Evolutionary conservation across 2,797 vertebrate species (phyloP).

Genomic region (Chanos chanos): DNA sequence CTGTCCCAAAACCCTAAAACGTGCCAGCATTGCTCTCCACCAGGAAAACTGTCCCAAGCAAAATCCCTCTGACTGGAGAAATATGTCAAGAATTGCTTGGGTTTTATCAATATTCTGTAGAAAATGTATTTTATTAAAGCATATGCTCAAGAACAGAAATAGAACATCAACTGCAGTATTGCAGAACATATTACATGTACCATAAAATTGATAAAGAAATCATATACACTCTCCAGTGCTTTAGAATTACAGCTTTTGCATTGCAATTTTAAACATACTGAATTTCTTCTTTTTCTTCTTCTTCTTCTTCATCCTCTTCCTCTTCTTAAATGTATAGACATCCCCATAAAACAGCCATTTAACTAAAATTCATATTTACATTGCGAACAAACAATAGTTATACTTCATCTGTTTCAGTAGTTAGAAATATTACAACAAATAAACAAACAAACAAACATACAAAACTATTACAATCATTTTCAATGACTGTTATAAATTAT

Average conservation of each 20-base stretch:
- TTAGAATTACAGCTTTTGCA: conserved; percentile 69
- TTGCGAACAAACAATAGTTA: conserved; percentile 43
- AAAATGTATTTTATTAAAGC: conserved; percentile 77
- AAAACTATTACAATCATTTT: conserved; percentile 65
- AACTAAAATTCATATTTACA: conserved; percentile 43
- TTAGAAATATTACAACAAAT: conserved; percentile 63
- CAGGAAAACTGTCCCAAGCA: too few relatives aligned
- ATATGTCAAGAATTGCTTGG: conserved; percentile 56
- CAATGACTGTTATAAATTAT: conserved; percentile 42
- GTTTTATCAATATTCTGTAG: conserved; percentile 57
- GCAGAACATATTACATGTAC: conserved; percentile 71
- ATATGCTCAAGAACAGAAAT: conserved; percentile 61
- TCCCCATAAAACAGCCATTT: conserved; percentile 51
- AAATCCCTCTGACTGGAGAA: too few relatives aligned
- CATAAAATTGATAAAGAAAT: conserved; percentile 76
- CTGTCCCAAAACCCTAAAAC: too few relatives aligned
- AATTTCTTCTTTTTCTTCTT: conserved; percentile 34
- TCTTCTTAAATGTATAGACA: conserved; percentile 49
- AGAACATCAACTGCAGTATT: conserved; percentile 64
- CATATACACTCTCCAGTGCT: conserved; percentile 68
- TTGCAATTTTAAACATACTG: conserved; percentile 56
- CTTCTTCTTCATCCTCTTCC: too few relatives aligned
- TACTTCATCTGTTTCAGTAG: conserved; percentile 48
- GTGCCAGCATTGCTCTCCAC: too few relatives aligned
- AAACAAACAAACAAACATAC: conserved; percentile 48